phyloP scores from a whole-genome alignment of 2,888 invertebrate species.

The Scrobipalpa atriplicella region DNA sequence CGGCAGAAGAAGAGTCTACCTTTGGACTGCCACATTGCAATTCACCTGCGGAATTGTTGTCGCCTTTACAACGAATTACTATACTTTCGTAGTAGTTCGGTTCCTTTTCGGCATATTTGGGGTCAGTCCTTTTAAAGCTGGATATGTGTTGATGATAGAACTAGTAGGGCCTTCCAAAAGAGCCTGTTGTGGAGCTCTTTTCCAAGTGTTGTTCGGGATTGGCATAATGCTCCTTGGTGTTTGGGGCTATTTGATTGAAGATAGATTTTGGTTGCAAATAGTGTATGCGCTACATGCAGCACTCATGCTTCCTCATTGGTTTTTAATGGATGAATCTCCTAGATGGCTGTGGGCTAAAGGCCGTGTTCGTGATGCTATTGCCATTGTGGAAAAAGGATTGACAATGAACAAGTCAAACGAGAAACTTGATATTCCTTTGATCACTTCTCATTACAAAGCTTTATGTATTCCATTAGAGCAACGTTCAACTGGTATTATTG shows the following conservation, averaged over 20 bases:
- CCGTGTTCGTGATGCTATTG: slow-evolving; percentile 87
- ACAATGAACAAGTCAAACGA: slow-evolving; percentile 86
- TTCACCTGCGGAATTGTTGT: slow-evolving; percentile 87
- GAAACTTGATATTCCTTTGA: slow-evolving; percentile 84
- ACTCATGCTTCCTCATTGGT: slow-evolving; percentile 89
- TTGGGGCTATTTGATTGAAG: slow-evolving; percentile 90
- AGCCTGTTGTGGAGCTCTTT: slow-evolving; percentile 91
- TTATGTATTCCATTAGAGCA: slow-evolving; percentile 46
- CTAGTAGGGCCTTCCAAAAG: slow-evolving; percentile 90
- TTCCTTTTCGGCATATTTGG: slow-evolving; percentile 93
- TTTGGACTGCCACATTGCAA: slow-evolving; percentile 89
- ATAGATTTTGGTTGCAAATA: slow-evolving; percentile 89
- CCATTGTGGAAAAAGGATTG: slow-evolving; percentile 88
- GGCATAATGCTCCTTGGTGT: slow-evolving; percentile 93
- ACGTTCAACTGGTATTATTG: slow-evolving; percentile 84
- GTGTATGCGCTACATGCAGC: slow-evolving; percentile 89
- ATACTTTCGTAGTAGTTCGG: slow-evolving; percentile 85
- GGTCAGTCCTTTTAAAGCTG: slow-evolving; percentile 88
- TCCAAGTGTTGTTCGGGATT: slow-evolving; percentile 90
- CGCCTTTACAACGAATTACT: slow-evolving; percentile 89
- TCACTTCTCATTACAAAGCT: slow-evolving; percentile 44
- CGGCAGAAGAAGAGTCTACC: slow-evolving; percentile 90
- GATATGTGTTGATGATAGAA: slow-evolving; percentile 91
- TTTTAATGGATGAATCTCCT: slow-evolving; percentile 94
- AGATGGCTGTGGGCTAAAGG: slow-evolving; percentile 95